Conservation (phyloP, 2,888 invertebrate species). For the Argyresthia albistria region DNA sequence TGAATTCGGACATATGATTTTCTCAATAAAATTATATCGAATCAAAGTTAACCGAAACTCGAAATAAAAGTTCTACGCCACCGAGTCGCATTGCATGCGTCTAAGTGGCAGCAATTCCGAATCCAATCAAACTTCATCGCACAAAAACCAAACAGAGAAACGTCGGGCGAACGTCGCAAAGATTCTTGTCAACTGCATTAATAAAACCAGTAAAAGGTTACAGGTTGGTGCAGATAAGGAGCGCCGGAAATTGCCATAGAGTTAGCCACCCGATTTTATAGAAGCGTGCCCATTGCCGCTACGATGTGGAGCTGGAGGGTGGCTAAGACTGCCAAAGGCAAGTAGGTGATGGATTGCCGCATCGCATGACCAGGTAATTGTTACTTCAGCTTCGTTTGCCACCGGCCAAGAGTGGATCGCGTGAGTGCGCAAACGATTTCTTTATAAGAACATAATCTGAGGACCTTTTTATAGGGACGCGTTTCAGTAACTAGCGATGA, state of each 20-base stretch:
- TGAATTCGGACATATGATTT: no score
- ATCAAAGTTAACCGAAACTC: no score
- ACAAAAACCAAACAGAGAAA: no score
- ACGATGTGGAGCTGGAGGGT: conserved; percentile 13
- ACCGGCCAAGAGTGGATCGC: conserved; percentile 27
- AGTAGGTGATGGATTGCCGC: conserved; percentile 63
- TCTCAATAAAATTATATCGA: no score
- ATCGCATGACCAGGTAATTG: conserved; percentile 69
- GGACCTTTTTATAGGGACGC: conserved; percentile 37
- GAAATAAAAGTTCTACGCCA: no score
- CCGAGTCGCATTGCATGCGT: no score
- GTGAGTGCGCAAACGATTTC: conserved; percentile 36
- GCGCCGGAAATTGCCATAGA: conserved; percentile 64
- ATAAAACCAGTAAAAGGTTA: conserved; percentile 62
- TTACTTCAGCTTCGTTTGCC: conserved; percentile 52
- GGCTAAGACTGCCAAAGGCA: conserved; percentile 26
- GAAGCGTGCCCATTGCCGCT: conserved; percentile 41
- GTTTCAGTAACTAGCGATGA: conserved; percentile 16
- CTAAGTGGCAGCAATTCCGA: no score
- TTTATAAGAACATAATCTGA: conserved; percentile 35
- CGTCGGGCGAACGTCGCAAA: no score
- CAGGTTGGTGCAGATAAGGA: conserved; percentile 53
- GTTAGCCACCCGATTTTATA: conserved; percentile 19
- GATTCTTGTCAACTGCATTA: conserved; percentile 46
- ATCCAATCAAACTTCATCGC: no score